Evolutionary conservation across 2,797 vertebrate species (phyloP).

Genomic region (Ateles fusciceps): DNA sequence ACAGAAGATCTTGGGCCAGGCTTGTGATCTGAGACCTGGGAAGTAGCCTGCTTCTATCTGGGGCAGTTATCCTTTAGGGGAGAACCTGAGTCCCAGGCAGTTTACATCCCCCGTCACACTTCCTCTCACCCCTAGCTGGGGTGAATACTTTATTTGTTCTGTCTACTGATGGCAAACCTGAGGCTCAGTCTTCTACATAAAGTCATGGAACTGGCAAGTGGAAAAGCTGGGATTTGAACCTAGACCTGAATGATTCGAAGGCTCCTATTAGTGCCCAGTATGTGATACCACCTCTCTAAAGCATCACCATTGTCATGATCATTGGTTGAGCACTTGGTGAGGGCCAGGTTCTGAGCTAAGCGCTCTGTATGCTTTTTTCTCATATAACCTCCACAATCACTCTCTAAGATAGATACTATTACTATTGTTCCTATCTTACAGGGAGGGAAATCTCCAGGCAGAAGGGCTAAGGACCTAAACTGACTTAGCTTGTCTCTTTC

Average conservation of each 20-base stretch:
- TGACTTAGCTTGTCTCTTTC: not conserved
- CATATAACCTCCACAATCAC: not conserved
- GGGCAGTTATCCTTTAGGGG: not conserved
- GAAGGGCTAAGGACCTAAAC: not conserved
- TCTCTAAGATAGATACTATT: not conserved
- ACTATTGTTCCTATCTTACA: not conserved
- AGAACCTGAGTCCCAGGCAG: not conserved
- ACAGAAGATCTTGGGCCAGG: not conserved
- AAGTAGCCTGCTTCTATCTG: not conserved
- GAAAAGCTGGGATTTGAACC: not conserved
- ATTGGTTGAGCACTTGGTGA: not conserved
- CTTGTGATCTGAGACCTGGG: not conserved
- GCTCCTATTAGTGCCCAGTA: not conserved
- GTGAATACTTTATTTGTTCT: not conserved
- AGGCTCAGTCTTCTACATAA: not conserved
- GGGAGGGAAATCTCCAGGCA: not conserved
- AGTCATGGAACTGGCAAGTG: not conserved
- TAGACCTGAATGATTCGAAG: not conserved
- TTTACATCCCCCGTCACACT: not conserved
- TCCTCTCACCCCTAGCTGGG: not conserved
- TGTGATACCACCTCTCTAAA: not conserved
- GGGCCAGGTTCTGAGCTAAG: not conserved
- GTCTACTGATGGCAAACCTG: not conserved
- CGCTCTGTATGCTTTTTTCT: not conserved
- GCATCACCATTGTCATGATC: fast-evolving